These are phyloP conservation scores for Copidosoma aretas DNA, from an alignment of 2,888 invertebrate species.

Conservation along the genomic window DNA sequence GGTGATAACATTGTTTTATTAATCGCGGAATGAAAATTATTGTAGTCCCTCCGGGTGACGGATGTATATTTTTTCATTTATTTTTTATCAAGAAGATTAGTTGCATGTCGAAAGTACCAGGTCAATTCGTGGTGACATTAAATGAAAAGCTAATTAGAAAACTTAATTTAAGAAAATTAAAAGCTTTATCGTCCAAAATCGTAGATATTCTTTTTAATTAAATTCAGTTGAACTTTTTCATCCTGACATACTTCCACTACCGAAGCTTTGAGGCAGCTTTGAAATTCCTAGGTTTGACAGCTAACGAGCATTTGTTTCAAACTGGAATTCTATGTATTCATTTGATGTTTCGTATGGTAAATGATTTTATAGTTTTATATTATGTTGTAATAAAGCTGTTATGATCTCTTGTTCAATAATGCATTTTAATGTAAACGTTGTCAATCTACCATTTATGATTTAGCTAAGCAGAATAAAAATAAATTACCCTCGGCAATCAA, in stretches of 20 bases:
- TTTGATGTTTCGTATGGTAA: not conserved
- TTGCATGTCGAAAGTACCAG: too few relatives aligned
- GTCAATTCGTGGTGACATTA: too few relatives aligned
- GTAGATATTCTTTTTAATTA: constrained; percentile 34
- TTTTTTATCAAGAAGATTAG: not conserved
- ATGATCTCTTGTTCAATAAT: constrained; percentile 11
- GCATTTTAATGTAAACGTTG: not conserved
- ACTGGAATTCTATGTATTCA: not conserved
- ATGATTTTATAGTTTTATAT: not conserved
- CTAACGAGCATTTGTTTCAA: constrained; percentile 18
- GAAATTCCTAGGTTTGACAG: constrained; percentile 31
- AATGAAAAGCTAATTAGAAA: too few relatives aligned
- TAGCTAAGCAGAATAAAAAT: too few relatives aligned
- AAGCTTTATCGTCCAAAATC: constrained; percentile 4
- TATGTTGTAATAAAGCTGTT: constrained; percentile 1
- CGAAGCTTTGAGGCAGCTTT: constrained; percentile 14
- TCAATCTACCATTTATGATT: not conserved
- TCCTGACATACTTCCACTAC: constrained; percentile 23
- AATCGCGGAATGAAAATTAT: too few relatives aligned
- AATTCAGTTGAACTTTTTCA: constrained; percentile 37
- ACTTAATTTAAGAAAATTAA: not conserved
- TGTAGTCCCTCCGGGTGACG: not conserved
- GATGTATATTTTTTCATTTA: not conserved
- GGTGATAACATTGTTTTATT: too few relatives aligned
- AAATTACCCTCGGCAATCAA: too few relatives aligned